Evolutionary conservation across 1,140 invertebrate species (phyloP), one percentile per base, ranked within the genome.

Genomic region (Meteorus sp.): DNA sequence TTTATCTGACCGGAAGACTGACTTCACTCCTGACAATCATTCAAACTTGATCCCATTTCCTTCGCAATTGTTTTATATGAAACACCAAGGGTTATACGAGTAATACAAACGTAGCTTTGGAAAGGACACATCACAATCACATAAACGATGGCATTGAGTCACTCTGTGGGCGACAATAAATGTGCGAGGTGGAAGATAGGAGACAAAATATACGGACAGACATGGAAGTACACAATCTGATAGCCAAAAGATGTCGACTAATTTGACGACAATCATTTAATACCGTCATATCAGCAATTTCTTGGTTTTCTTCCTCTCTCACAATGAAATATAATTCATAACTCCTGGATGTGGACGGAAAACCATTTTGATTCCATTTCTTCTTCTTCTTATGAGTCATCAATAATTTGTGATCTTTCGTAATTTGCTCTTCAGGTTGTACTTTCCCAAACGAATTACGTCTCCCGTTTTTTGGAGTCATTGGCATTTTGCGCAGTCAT

Each of bases 31-130:
- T 22, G 35, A 19, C 19, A 64, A 68, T 71, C 68, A 71, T 62
- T 72, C 68, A 71, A 70, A 73, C 71, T 73, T 74, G 71, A 74
- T 74, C 68, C 72, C 71, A 72, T 73, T 74, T 74, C 69, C 72
- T 74, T 71, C 59, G 68, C 63, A 67, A 67, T 71, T 69, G 56
- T 47, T 23, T 53, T 37, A 31, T 20, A 45, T 19, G 27, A 1
- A 15, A 29, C 22, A 22, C 20, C 11, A 22, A 25, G 4, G 8
- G 19, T 19, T 15, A 48, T 22, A 25, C 35, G 11, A n/a, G n/a
- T n/a, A n/a, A n/a, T n/a, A n/a, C n/a, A n/a, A n/a, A n/a, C n/a
- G 20, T 54, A n/a, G 35, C 11, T 35, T 57, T 33, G 22, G 27
- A 22, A 58, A 19, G 35, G 9, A 51, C 29, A 33, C 19, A 58